phyloP scores from a whole-genome alignment of 2,888 invertebrate species.

The Chrysodeixis includens region DNA sequence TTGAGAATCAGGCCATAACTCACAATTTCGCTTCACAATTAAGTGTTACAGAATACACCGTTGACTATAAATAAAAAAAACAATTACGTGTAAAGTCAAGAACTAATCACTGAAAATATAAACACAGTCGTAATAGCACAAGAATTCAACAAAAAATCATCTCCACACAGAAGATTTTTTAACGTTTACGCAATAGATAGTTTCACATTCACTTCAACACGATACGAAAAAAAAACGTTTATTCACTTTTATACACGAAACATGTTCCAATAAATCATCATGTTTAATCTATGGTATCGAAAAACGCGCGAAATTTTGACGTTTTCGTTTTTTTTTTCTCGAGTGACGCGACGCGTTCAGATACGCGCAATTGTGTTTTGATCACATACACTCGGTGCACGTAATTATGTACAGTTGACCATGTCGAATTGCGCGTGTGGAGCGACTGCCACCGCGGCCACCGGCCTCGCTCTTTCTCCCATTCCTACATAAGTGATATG shows the following conservation, averaged over 20 bases:
- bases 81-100: constrained; percentile 37
- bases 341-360: constrained; percentile 59
- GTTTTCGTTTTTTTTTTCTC: constrained; percentile 64
- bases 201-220: constrained; percentile 87
- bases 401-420: constrained; percentile 86
- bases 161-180: constrained; percentile 69
- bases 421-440: constrained; percentile 87
- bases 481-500: constrained; percentile 83
- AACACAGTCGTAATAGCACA: constrained; percentile 55
- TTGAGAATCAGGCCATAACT: constrained; percentile 63
- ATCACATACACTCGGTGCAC: constrained; percentile 67
- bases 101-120: constrained; percentile 36
- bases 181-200: constrained; percentile 78
- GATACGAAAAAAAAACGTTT: constrained; percentile 74
- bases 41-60: constrained; percentile 49
- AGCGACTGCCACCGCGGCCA: constrained; percentile 82
- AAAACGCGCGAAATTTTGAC: constrained; percentile 73
- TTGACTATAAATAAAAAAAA: constrained; percentile 19
- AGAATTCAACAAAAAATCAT: constrained; percentile 68
- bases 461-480: constrained; percentile 86
- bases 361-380: constrained; percentile 67
- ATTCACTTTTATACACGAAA: constrained; percentile 86
- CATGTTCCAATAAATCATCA: constrained; percentile 70
- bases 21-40: constrained; percentile 13
- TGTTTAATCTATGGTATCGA: constrained; percentile 59